Conservation (phyloP, 2,113 vertebrate species). For the Atractosteus spatula region DNA sequence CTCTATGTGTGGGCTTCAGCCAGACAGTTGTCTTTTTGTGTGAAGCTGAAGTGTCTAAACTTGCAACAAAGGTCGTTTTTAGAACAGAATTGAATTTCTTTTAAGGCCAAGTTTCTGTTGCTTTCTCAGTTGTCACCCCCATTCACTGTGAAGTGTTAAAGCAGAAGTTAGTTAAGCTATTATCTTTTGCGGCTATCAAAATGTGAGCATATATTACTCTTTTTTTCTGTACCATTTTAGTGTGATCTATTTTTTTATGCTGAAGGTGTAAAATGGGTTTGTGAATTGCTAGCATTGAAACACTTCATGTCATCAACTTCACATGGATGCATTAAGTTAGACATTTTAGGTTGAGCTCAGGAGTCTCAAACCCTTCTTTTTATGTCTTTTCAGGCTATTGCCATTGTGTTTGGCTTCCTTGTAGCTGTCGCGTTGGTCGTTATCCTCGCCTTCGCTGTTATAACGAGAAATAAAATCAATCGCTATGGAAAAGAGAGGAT, state of each 20-base stretch:
- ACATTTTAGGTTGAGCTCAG: neutral
- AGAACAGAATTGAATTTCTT: no score
- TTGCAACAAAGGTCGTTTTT: no score
- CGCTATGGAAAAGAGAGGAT: conserved; percentile 70
- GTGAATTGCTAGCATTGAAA: no score
- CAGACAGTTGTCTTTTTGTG: no score
- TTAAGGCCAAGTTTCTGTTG: no score
- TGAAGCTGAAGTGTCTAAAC: no score
- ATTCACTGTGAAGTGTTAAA: no score
- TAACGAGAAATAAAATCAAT: conserved; percentile 71
- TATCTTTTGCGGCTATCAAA: neutral
- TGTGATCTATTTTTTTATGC: neutral
- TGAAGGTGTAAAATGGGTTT: no score
- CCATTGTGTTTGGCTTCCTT: conserved; percentile 81
- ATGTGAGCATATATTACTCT: no score
- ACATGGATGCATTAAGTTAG: neutral
- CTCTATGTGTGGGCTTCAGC: neutral
- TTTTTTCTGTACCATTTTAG: neutral
- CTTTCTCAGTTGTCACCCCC: no score
- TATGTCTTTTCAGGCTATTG: conserved; percentile 68
- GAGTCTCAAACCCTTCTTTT: neutral
- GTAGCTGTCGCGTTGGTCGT: conserved; percentile 77
- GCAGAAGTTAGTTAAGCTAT: no score
- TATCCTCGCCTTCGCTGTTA: conserved; percentile 80
- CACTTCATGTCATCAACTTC: no score